Evolutionary conservation across 2,113 vertebrate species (phyloP).

Genomic region (Oreochromis aureus): DNA sequence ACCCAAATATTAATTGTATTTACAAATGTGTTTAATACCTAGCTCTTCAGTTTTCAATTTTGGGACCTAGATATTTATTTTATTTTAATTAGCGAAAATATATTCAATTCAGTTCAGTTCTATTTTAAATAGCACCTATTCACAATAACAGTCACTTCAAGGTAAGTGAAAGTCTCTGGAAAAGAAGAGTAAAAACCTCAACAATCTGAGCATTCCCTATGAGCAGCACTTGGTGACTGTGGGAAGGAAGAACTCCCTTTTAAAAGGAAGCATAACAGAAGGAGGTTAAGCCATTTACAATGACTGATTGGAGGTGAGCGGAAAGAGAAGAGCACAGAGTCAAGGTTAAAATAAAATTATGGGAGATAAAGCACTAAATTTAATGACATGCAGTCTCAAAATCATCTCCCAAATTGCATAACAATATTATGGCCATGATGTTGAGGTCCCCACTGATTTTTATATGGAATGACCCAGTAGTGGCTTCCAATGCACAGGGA

Average conservation of each 20-base stretch:
- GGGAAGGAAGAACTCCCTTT: not conserved
- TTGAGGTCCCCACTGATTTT: not conserved
- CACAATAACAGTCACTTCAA: not conserved
- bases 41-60: not conserved
- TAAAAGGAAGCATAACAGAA: not conserved
- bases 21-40: not conserved
- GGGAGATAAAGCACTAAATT: not conserved
- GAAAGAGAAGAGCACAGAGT: not conserved
- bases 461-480: not conserved
- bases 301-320: fast-evolving
- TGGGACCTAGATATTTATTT: not conserved
- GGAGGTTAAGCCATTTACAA: not conserved
- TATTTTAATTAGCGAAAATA: not conserved
- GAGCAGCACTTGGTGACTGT: not conserved
- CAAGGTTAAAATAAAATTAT: not conserved
- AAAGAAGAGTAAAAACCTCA: not conserved
- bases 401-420: not conserved
- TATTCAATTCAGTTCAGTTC: not conserved
- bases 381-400: not conserved
- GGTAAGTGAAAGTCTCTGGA: not conserved
- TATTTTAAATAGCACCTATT: not conserved
- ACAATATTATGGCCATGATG: not conserved
- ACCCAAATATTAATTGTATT: not conserved
- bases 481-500: not conserved
- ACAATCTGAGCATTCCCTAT: not conserved